Conservation (phyloP, 2,888 invertebrate species). For the Heliconius sara region DNA sequence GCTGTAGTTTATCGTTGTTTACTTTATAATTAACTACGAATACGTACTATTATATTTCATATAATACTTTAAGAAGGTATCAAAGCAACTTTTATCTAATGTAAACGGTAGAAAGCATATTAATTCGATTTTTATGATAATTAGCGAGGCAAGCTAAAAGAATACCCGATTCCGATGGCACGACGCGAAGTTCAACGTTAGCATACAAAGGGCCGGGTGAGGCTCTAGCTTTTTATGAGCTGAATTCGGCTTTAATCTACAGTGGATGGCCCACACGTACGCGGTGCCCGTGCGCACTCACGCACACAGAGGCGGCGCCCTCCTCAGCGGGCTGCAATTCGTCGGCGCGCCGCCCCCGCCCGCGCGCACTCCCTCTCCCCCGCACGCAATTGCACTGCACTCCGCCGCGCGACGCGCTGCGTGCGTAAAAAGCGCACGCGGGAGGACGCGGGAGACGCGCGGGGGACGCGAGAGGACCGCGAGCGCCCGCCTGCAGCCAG, state of each 20-base stretch:
- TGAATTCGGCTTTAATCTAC: conserved; percentile 75
- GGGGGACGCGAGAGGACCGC: conserved; percentile 58
- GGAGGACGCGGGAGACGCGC: conserved; percentile 73
- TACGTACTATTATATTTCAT: not conserved
- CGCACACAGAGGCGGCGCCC: conserved; percentile 73
- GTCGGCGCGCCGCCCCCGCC: conserved; percentile 65
- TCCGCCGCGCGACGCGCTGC: conserved; percentile 71
- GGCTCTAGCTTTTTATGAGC: conserved; percentile 76
- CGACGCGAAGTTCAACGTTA: conserved; percentile 75
- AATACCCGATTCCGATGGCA: conserved; percentile 65
- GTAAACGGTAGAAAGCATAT: conserved; percentile 60
- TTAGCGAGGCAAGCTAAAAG: conserved; percentile 60
- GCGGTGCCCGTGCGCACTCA: conserved; percentile 68
- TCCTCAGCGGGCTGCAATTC: conserved; percentile 82
- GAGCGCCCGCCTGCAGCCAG: conserved; percentile 63
- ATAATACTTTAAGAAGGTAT: conserved; percentile 31
- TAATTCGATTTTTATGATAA: conserved; percentile 67
- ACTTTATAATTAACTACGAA: not conserved
- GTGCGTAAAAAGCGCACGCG: conserved; percentile 84
- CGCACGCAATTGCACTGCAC: conserved; percentile 84
- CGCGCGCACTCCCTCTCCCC: conserved; percentile 55
- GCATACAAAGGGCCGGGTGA: conserved; percentile 75
- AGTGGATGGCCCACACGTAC: conserved; percentile 57
- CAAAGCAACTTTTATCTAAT: conserved; percentile 52
- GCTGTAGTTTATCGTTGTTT: not conserved